These are phyloP conservation scores for Erpobdella octoculata DNA, from an alignment of 2,888 invertebrate species.

Conservation along the genomic window DNA sequence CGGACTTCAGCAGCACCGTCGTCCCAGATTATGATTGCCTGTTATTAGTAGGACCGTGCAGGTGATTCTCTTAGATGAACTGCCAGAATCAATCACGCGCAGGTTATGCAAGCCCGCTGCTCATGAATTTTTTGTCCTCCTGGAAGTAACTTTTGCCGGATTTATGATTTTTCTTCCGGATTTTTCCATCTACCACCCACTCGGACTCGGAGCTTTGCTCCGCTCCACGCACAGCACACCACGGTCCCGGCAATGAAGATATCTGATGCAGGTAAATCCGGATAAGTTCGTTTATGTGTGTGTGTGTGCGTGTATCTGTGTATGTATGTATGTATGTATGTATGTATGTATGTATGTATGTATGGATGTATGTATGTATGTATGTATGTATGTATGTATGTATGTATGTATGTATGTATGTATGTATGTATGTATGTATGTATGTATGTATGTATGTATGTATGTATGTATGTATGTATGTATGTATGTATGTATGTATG, in stretches of 20 bases:
- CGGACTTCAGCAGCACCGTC: neutral
- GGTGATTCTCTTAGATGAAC: neutral
- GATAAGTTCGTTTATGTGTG: neutral
- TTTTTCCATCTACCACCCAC: neutral
- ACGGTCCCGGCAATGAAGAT: neutral
- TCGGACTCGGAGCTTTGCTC: neutral
- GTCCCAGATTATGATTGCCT: neutral
- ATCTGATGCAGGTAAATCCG: neutral
- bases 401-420: slow-evolving; percentile 15
- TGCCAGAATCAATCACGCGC: slow-evolving; percentile 8
- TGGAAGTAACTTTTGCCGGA: neutral
- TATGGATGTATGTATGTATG: too few species aligned
- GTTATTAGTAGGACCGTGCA: neutral
- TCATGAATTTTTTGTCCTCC: neutral
- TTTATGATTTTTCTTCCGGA: neutral
- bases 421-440: neutral
- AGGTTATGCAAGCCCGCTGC: neutral
- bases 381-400: slow-evolving; percentile 19
- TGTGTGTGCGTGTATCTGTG: too few species aligned
- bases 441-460: slow-evolving; percentile 3
- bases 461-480: neutral
- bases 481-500: neutral
- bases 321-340: slow-evolving; percentile 18
- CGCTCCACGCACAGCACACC: too few species aligned
- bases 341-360: slow-evolving; percentile 19